Evolutionary conservation across 2,797 vertebrate species (phyloP), one percentile per base, ranked within the genome.

Genomic region (Sebastes itinus): DNA sequence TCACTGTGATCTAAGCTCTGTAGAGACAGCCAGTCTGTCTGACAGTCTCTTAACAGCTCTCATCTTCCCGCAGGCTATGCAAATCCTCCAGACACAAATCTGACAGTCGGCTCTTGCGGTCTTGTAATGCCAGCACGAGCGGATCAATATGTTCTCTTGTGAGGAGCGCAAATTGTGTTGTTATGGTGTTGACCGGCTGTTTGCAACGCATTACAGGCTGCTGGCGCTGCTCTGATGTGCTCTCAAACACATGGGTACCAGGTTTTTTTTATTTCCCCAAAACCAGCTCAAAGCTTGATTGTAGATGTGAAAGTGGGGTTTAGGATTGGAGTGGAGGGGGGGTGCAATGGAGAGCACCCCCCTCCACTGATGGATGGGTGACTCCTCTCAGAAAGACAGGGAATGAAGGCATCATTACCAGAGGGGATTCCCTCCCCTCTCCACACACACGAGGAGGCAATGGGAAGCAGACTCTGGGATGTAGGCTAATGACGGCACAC

Each of bases 11-110:
- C 58, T 88, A 20, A 84, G 88, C 87, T 70, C 58, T 82, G 77
- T 60, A 76, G 89, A 92, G 91, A 88, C 89, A 89, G 90, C 60
- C 92, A 87, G 93, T 91, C 94, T 90, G 91, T 90, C 92, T 91
- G 87, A 82, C 80, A 84, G 82, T 52, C 88, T 92, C 72, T 83
- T 86, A 89, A 85, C 77, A 52, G 86, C 85, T 77, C 82, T 80
- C 79, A 33, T 88, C 80, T 58, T 87, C 65, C 77, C 85, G 80
- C 82, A 84, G 81, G 61, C 77, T 66, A 49, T 71, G 76, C 81
- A 88, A 49, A 91, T 78, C 71, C 65, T 86, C 69, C 2, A 83
- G 56, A 80, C 73, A 56, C 71, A 75, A 58, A 82, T 86, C 81
- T 87, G 89, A 86, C 84, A 72, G 77, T 70, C 63, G 2, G 10